These are phyloP conservation scores for Synanthedon vespiformis DNA, from an alignment of 2,888 invertebrate genomes.

Conservation along the genomic window DNA sequence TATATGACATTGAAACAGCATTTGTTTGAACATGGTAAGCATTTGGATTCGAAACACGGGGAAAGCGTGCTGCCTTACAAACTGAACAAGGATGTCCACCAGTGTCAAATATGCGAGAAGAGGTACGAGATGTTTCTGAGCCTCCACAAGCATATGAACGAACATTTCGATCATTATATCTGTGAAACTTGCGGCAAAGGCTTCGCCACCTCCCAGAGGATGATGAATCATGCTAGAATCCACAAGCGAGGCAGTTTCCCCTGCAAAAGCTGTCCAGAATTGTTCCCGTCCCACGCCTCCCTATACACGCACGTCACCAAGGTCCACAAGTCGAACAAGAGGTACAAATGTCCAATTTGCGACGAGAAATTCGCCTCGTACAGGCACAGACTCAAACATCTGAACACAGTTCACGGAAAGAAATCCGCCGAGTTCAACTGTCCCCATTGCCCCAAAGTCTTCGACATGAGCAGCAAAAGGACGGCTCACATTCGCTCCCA, in stretches of 20 bases:
- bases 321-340: constrained; percentile 46
- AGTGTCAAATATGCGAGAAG: constrained; percentile 54
- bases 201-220: constrained; percentile 50
- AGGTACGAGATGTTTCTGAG: constrained; percentile 56
- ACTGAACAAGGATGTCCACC: constrained; percentile 44
- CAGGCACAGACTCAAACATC: constrained; percentile 50
- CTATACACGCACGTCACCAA: constrained; percentile 49
- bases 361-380: constrained; percentile 59
- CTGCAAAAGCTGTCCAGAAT: constrained; percentile 48
- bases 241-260: constrained; percentile 49
- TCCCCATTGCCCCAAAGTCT: constrained; percentile 50
- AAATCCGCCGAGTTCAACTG: constrained; percentile 54
- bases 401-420: constrained; percentile 46
- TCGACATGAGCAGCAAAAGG: constrained; percentile 50
- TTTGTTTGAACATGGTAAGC: constrained; percentile 36
- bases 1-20: constrained; percentile 44
- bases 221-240: constrained; percentile 51
- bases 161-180: constrained; percentile 55
- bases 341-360: constrained; percentile 60
- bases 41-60: constrained; percentile 40
- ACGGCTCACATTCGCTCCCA: constrained; percentile 53
- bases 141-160: constrained; percentile 60
- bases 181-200: constrained; percentile 61
- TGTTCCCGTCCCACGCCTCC: constrained; percentile 38
- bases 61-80: constrained; percentile 59